Base-by-base conservation (phyloP, 2,888 invertebrate species). In the Oligia strigilis region DNA sequence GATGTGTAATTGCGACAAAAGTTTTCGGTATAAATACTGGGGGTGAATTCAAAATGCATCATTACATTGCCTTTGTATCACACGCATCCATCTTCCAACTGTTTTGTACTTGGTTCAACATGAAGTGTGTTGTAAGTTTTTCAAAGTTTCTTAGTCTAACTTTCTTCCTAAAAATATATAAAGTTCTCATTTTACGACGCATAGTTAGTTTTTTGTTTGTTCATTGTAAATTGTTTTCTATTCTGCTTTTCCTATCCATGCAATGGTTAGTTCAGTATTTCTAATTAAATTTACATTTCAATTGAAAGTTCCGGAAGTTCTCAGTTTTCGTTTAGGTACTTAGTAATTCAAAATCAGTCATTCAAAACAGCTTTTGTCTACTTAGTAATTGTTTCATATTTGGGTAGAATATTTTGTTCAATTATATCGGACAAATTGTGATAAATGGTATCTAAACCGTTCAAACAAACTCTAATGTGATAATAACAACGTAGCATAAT, bases 111-210 rank as follows among this genome's bases (percentile, higher is more conserved):
- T 87, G 78, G 80, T 72, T 69, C 92, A 95, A 92, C 91, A 97
- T 97, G 97, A 96, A 95, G 92, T 93, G 91, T 91, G 88, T 95
- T 90, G 97, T 97, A 94, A 97, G 97, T 96, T 90, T 94, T 87
- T 75, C 13, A 65, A 72, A 67, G 29, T 14, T 75, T 71, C 49
- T 60, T 58, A 23, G 9, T 66, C 58, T 55, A 64, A 73, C 14
- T 75, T 75, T 78, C 43, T 77, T 70, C 43, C 1, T 29, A 29
- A 29, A 29, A 29, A 29, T 29, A 29, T 29, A 40, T 29, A 4
- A 29, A 71, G 6, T 58, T 40, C 3, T 49, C 19, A 60, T 40
- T 23, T 78, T 19, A 19, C 4, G 1, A 13, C n/a, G 1, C 14
- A 13, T 67, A 43, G 17, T 36, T 11, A 46, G 5, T 36, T 36